Percentiles rank a stretch among this genome's conserved stretches.
phyloP scores from a whole-genome alignment of 2,113 vertebrate genomes.

The Chamaetylas fuelleborni region DNA sequence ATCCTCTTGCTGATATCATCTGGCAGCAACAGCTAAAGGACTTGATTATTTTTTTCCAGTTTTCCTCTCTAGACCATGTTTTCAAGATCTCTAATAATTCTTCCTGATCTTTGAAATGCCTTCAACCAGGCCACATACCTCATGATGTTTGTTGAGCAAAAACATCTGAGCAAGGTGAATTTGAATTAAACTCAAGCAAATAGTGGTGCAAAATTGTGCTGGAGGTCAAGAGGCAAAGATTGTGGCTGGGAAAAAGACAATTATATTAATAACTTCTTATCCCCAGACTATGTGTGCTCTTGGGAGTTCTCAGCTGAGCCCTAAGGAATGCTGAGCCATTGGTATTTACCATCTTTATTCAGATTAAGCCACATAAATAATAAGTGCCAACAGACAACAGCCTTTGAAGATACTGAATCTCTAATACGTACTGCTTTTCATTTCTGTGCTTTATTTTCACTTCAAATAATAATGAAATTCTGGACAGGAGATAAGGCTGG shows the following conservation, averaged over 20 bases:
- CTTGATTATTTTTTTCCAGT: neutral
- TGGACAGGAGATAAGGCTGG: neutral
- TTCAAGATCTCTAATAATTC: neutral
- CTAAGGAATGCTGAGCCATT: neutral
- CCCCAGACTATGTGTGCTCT: neutral
- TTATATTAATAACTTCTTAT: conserved; percentile 20
- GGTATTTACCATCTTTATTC: neutral
- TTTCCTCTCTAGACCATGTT: neutral
- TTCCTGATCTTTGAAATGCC: neutral
- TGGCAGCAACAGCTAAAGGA: neutral
- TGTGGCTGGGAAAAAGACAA: neutral
- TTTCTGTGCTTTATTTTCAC: neutral
- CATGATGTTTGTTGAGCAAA: neutral
- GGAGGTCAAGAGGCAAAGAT: neutral
- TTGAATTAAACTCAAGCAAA: neutral
- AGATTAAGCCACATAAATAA: conserved; percentile 39
- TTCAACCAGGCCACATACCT: neutral
- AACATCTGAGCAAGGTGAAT: neutral
- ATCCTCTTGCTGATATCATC: neutral
- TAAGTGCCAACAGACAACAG: neutral
- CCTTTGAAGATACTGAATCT: conserved; percentile 44
- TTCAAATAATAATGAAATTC: neutral
- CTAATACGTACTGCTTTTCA: neutral
- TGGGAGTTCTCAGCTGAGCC: neutral
- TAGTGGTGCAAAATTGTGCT: neutral